Percentiles rank a stretch among this genome's conserved stretches.
Evolutionary conservation across 2,888 invertebrate genomes (phyloP).

Genomic region (Chorisops tibialis): DNA sequence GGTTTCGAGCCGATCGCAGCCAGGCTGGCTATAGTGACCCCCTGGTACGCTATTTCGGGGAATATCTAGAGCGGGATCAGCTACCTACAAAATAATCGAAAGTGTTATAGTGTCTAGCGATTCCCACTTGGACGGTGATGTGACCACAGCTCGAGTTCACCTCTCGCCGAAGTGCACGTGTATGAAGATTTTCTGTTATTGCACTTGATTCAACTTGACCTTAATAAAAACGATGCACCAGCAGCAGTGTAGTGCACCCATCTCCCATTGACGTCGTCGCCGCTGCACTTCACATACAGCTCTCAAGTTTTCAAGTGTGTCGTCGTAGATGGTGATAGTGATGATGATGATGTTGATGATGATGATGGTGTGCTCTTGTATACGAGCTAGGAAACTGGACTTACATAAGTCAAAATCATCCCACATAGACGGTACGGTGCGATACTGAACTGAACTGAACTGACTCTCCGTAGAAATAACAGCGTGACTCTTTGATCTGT

Average conservation of each 20-base stretch:
- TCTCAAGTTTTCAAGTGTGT: too few species aligned
- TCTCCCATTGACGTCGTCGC: not conserved
- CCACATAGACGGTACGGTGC: too few species aligned
- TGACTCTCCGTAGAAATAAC: too few species aligned
- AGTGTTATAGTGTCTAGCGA: too few species aligned
- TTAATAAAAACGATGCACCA: slow-evolving; percentile 17
- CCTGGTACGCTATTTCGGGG: not conserved
- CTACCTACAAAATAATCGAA: too few species aligned
- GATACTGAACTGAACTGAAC: too few species aligned
- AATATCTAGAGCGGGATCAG: not conserved
- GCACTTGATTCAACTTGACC: slow-evolving; percentile 16
- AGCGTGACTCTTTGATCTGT: slow-evolving; percentile 13
- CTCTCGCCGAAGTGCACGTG: slow-evolving; percentile 12
- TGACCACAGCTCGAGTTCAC: not conserved
- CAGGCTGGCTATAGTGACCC: too few species aligned
- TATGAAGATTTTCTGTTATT: not conserved
- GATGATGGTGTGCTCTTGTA: too few species aligned
- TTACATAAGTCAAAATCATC: not conserved
- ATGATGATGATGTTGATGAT: too few species aligned
- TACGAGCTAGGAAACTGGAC: not conserved
- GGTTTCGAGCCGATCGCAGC: too few species aligned
- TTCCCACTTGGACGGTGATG: too few species aligned
- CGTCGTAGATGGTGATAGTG: too few species aligned
- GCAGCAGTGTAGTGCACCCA: slow-evolving; percentile 6
- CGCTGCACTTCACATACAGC: not conserved